These are phyloP conservation scores for Coranthus polyacanthus DNA, from an alignment of 2,797 vertebrate genomes.

Conservation along the genomic window DNA sequence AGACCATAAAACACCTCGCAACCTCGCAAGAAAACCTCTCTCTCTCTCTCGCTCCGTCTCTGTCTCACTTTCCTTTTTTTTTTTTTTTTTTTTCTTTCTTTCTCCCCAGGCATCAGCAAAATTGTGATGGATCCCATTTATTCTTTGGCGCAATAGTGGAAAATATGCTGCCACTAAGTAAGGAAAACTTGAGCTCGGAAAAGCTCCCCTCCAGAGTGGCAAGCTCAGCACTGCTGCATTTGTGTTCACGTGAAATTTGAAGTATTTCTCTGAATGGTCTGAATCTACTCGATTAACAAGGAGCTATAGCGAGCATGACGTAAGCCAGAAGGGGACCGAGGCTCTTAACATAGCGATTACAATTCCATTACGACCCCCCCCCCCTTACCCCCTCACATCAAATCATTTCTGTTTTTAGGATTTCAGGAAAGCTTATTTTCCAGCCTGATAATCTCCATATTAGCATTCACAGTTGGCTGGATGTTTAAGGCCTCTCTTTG, in stretches of 20 bases:
- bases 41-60: not conserved
- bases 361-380: not conserved
- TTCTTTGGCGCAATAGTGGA: conserved; percentile 48
- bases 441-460: conserved; percentile 9
- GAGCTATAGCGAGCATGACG: not conserved
- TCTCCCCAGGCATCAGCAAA: conserved; percentile 43
- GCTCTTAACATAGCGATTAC: not conserved
- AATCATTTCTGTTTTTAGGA: conserved; percentile 1
- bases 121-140: conserved; percentile 42
- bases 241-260: conserved; percentile 15
- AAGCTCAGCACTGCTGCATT: conserved; percentile 40
- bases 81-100: not conserved
- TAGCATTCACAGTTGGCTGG: conserved; percentile 14
- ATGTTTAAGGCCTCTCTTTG: not conserved
- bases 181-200: conserved; percentile 38
- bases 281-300: conserved; percentile 5
- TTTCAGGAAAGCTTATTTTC: conserved; percentile 3
- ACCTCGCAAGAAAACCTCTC: conserved; percentile 30
- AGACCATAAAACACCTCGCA: conserved; percentile 46
- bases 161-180: conserved; percentile 48
- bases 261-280: conserved; percentile 21
- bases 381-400: not conserved
- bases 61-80: conserved; percentile 9
- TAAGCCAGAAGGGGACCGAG: conserved; percentile 5
- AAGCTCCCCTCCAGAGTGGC: conserved; percentile 31